Percentiles rank a stretch among this genome's conserved stretches.
Conservation (phyloP, 2,113 vertebrate species). For the Mirounga angustirostris region DNA sequence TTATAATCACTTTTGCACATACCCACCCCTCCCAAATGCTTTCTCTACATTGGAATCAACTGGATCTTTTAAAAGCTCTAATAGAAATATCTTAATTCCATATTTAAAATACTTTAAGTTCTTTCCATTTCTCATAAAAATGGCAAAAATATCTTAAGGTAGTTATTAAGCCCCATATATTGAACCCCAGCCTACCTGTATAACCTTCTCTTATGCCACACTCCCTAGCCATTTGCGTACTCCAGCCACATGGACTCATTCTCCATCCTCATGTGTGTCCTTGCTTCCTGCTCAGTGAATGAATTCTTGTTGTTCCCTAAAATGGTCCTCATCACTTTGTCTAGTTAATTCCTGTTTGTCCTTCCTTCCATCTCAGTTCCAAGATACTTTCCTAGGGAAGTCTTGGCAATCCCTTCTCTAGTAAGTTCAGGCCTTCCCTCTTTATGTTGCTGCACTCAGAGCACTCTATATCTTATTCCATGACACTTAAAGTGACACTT, state of each 20-base stretch:
- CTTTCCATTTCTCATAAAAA: not conserved
- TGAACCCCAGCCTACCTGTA: not conserved
- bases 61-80: not conserved
- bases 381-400: not conserved
- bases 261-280: not conserved
- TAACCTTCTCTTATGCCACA: no score
- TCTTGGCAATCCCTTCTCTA: not conserved
- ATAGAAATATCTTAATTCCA: not conserved
- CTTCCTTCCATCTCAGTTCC: not conserved
- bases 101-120: not conserved
- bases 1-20: not conserved
- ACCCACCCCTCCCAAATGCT: accelerated
- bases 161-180: not conserved
- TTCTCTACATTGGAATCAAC: not conserved
- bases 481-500: not conserved
- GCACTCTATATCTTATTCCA: not conserved
- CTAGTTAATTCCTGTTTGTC: not conserved
- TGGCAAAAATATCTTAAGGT: not conserved
- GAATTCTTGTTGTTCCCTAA: not conserved
- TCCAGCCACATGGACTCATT: not conserved
- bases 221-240: not conserved
- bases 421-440: not conserved
- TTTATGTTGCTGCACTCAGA: not conserved
- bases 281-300: not conserved
- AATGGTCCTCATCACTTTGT: not conserved